Base-by-base conservation (phyloP, 2,797 vertebrate species). In the Furcifer pardalis region DNA sequence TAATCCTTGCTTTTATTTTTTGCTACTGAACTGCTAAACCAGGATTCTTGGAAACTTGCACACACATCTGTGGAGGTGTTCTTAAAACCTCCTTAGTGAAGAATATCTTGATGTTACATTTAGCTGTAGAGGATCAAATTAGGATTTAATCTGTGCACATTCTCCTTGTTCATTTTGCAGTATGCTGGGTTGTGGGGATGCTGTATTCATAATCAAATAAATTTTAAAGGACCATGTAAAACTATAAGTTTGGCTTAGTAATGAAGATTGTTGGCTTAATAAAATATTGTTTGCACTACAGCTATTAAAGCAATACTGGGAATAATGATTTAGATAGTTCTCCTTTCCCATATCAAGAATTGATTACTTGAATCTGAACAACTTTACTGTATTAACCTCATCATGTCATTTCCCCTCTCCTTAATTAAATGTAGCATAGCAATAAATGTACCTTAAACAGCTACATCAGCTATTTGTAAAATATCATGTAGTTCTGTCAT, bases 261-360 rank as follows among this genome's bases (percentile, higher is more conserved):
- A 49, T 17, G 15, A 59, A 40, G 44, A 46, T 35, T 84, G 83
- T 32, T 75, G 62, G 68, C 76, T 35, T 59, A 90, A 85, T 77
- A 84, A 91, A 91, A 85, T 49, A 81, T 87, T 84, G 37, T 72
- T 88, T 93, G 65, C 89, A 86, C 89, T 91, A 92, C 90, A 88
- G 89, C 77, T 52, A 74, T 86, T 87, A 87, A 90, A 93, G 86
- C 91, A 95, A 93, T 95, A 88, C 89, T 91, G 88, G 80, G 72
- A 89, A 82, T 83, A 56, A 83, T 86, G 84, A 13, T 44, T 87
- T 94, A 68, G 40, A 17, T 84, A 90, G 88, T 83, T 90, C 81
- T 78, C 27, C 37, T 86, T 81, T 60, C 89, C 66, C 30, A 86
- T 84, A 72, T n/a, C 17, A 83, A 83, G 78, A 89, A 27, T 86